These are phyloP conservation scores for Megalops atlanticus DNA, from an alignment of 2,113 vertebrate species.

Conservation along the genomic window DNA sequence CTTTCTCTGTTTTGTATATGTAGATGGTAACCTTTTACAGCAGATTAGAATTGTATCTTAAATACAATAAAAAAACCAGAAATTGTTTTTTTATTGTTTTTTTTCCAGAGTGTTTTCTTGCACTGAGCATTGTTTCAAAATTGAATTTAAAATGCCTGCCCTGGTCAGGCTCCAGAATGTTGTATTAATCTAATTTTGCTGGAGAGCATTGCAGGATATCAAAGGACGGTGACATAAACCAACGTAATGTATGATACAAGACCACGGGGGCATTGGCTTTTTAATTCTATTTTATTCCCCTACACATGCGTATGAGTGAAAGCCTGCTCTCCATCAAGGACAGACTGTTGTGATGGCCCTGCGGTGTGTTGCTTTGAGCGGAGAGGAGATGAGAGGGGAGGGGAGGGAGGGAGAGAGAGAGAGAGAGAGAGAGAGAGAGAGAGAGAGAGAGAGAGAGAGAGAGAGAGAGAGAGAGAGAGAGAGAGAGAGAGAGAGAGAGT, in stretches of 20 bases:
- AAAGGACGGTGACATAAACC: background rate
- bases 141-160: background rate
- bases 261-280: background rate
- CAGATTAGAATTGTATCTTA: no score
- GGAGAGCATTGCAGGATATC: no score
- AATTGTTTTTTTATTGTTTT: no score
- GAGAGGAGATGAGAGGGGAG: slow-evolving; percentile 21
- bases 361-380: slow-evolving; percentile 17
- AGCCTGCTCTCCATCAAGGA: background rate
- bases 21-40: no score
- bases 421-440: no score
- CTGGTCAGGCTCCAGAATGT: background rate
- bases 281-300: background rate
- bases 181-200: background rate
- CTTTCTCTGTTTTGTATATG: no score
- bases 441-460: no score
- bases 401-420: slow-evolving; percentile 9
- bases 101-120: no score
- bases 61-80: background rate
- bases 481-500: no score
- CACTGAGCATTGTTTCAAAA: background rate
- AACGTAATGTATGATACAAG: background rate
- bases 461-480: no score
- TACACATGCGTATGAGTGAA: slow-evolving; percentile 3
- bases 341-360: background rate